Base-by-base conservation (phyloP, 2,797 vertebrate genomes). In the Pteropus rufus region DNA sequence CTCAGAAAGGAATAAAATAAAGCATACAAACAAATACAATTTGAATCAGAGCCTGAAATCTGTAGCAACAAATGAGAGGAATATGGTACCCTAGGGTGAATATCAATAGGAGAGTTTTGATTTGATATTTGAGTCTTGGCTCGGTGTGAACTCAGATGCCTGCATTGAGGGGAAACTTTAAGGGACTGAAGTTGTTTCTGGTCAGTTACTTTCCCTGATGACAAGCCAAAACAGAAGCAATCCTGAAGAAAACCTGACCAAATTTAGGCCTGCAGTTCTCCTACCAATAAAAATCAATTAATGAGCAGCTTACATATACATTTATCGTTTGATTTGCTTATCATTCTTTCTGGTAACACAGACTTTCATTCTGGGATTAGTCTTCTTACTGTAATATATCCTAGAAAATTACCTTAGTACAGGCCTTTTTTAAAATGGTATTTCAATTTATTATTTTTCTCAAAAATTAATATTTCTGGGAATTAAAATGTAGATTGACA, bases 391-490 rank as follows among this genome's bases (percentile, higher is more conserved):
- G 10, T 60, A 76, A 60, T 44, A 46, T 62, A 29, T 41, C 36
- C 46, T 41, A 81, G 19, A 82, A 67, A 70, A 75, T 54, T 54
- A 39, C 9, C 23, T 77, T 49, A 75, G 11, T 49, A 5, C 4
- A 64, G n/a, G 29, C 0, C 39, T 76, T 82, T 76, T 19, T 49
- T 2, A 2, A 58, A 52, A 5, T 80, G 21, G 7, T 52, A 80
- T 72, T 83, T 92, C 46, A 69, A 69, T 34, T 75, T 19, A 9
- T 31, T 58, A 36, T 69, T 92, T 92, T 62, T 46, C 34, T 60
- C 90, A 26, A 73, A 92, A 79, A 10, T 1, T 84, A 52, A n/a
- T 81, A 31, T 89, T 82, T 70, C 41, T 69, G 23, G 36, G 62
- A 81, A 89, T 34, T 21, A 54, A 82, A 86, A 72, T 2, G 39